A percentile compares a stretch with the other conserved stretches of the same genome.
phyloP scores from a whole-genome alignment of 2,113 vertebrate species.

The Heterocephalus glaber region DNA sequence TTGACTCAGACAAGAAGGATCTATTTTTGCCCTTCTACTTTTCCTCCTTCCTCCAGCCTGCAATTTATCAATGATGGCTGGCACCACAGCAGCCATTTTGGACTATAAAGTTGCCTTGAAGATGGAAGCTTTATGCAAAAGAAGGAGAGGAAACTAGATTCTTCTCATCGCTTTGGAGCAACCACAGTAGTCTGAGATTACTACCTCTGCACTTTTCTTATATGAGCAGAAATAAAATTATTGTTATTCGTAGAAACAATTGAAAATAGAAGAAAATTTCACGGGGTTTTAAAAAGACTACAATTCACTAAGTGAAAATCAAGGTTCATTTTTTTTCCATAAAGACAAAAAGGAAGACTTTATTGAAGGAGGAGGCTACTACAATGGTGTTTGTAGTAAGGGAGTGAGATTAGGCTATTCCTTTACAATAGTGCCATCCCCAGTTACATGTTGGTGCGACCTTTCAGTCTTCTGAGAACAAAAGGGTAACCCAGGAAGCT shows the following conservation, averaged over 20 bases:
- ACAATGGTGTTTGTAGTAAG: too few relatives aligned
- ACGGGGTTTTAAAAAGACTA: neutral
- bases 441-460: neutral
- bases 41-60: neutral
- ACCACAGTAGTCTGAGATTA: neutral
- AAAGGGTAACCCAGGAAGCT: neutral
- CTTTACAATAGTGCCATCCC: neutral
- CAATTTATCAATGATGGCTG: neutral
- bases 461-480: neutral
- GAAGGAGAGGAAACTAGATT: neutral
- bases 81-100: neutral
- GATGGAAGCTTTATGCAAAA: neutral
- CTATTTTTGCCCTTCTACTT: neutral
- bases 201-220: neutral
- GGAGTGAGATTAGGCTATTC: neutral
- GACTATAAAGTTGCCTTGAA: neutral
- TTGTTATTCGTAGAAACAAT: neutral
- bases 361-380: neutral
- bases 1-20: neutral
- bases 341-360: neutral
- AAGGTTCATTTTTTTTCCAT: neutral
- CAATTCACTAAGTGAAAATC: neutral
- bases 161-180: neutral
- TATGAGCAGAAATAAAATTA: neutral
- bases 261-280: neutral